Evolutionary conservation across 1,140 invertebrate genomes (phyloP), one percentile per base, ranked within the genome.

Genomic region (Bursaphelenchus mucronatus): DNA sequence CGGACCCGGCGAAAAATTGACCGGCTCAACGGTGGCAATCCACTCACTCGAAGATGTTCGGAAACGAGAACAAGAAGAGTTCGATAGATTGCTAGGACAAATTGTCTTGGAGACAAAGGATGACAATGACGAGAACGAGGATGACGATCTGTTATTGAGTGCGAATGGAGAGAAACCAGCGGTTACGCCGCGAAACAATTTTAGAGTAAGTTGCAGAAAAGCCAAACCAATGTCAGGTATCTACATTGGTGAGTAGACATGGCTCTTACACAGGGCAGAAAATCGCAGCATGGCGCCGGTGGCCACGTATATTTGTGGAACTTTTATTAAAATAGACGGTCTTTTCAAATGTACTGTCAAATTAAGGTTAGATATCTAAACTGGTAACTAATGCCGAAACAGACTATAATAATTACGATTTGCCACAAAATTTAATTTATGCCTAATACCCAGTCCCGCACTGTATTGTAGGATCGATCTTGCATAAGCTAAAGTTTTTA

Each of bases 21-120:
- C 57, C 4, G 40, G 57, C 15, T n/a, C 41, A n/a, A 59, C 41
- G 40, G 19, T 43, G 11, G 40, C 11, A 4, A n/a, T 50, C 8
- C 41, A 11, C 3, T 46, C 57, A 8, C 40, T 59, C 2, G 90
- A 81, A 82, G 68, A 68, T 39, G 51, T 57, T 46, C 67, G 67
- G 17, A 30, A 58, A 52, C 70, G 57, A 30, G 67, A 68, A 62
- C 67, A 68, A 52, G 67, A 45, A 30, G 67, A 68, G 51, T 68
- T 68, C 50, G 67, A 68, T 43, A 50, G 53, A 15, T 56, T 68
- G 11, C 51, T 69, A 9, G 58, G 52, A 11, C 17, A 63, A 52
- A 30, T 65, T 17, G 19, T 59, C 17, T 7, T 59, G 1, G 57
- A 43, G 11, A 50, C 11, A 59, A 39, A 59, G 11, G 43, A 50